Conservation (phyloP, 2,113 vertebrate species). For the Acrocephalus kingi region DNA sequence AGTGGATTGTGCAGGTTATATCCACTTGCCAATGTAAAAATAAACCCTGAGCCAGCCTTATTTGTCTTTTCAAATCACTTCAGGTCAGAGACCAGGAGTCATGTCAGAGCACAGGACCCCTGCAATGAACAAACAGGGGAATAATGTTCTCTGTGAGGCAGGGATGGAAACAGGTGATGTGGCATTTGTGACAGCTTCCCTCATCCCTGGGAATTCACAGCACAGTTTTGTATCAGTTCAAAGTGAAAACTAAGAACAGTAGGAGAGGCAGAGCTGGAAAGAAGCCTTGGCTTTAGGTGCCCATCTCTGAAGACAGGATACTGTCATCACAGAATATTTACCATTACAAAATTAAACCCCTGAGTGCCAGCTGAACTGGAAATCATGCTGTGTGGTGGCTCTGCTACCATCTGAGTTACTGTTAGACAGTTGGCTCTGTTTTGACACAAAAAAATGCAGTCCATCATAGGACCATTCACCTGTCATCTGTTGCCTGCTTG, state of each 20-base stretch:
- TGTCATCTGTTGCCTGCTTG: slow-evolving; percentile 65
- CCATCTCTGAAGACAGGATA: not conserved
- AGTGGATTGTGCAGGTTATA: not conserved
- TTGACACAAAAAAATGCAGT: slow-evolving; percentile 61
- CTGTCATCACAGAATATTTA: slow-evolving; percentile 3
- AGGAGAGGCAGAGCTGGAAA: not conserved
- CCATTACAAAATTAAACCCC: slow-evolving; percentile 43
- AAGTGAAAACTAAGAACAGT: slow-evolving; percentile 37
- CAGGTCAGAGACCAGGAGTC: not conserved
- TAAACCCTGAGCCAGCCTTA: not conserved
- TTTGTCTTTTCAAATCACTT: not conserved
- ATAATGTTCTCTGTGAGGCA: not conserved
- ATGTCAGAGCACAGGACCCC: not conserved
- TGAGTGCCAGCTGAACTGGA: slow-evolving; percentile 56
- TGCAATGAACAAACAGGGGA: not conserved
- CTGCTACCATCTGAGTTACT: slow-evolving; percentile 57
- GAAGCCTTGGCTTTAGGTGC: slow-evolving; percentile 20
- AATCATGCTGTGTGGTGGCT: slow-evolving; percentile 49
- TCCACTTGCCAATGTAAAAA: not conserved
- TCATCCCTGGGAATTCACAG: not conserved
- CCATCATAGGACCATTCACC: slow-evolving; percentile 62
- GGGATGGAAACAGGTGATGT: not conserved
- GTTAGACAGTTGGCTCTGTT: slow-evolving; percentile 60
- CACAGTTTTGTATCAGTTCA: not conserved
- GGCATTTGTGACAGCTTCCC: slow-evolving; percentile 11